phyloP scores from a whole-genome alignment of 2,888 invertebrate genomes.

The Priocnemis perturbator region DNA sequence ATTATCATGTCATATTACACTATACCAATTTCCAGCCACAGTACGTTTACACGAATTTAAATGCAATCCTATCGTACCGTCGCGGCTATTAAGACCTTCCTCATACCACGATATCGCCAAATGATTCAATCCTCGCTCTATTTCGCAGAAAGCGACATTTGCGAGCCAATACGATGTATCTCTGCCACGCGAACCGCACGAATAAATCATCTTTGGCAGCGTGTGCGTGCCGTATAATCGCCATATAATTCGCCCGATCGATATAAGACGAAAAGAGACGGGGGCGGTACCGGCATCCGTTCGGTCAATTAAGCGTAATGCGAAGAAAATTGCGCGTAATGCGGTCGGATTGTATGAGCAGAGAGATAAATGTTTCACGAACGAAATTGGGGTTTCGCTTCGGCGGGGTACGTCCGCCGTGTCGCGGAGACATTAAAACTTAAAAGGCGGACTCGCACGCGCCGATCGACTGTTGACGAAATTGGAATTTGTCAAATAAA shows the following conservation, averaged over 20 bases:
- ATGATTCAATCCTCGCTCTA: too few species aligned
- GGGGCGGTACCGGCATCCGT: conserved; percentile 43
- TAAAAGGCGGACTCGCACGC: not conserved
- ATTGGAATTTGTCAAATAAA: not conserved
- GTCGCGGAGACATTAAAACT: conserved; percentile 23
- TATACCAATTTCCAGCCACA: too few species aligned
- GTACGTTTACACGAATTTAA: too few species aligned
- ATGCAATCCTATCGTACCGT: too few species aligned
- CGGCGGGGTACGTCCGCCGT: conserved; percentile 8
- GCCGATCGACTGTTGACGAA: not conserved
- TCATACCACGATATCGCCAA: too few species aligned
- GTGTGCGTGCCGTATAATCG: conserved; percentile 41
- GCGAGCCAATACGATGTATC: conserved; percentile 5
- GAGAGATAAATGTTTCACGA: conserved; percentile 37
- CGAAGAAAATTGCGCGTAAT: conserved; percentile 55
- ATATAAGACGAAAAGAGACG: conserved; percentile 37
- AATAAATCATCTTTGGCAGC: conserved; percentile 37
- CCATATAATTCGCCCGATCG: conserved; percentile 45
- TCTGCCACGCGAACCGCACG: conserved; percentile 2
- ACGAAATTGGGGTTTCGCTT: conserved; percentile 30
- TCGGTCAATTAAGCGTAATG: conserved; percentile 54
- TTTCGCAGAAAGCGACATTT: too few species aligned
- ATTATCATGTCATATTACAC: too few species aligned
- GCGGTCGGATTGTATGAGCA: conserved; percentile 21
- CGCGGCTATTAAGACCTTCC: too few species aligned